Evolutionary conservation across 2,888 invertebrate species (phyloP), one percentile per base, ranked within the genome.

Genomic region (Tyria jacobaeae): DNA sequence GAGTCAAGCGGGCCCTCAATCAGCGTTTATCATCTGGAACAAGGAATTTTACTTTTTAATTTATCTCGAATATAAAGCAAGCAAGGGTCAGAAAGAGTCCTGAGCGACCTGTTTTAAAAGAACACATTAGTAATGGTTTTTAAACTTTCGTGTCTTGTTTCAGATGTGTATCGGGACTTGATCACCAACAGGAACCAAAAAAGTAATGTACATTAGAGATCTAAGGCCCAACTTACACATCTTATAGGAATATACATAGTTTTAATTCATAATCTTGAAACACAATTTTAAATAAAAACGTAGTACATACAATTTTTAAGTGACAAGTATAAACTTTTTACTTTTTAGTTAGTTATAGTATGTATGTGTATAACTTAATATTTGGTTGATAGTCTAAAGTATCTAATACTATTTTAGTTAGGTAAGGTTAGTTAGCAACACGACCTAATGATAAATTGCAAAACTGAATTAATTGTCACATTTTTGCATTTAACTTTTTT

Each of bases 21-120:
- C 93, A 83, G 92, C 91, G 82, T 90, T 93, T 82, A 93, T 75
- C 81, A 93, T 92, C 93, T 94, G 93, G 91, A 94, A 94, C 93
- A 94, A 94, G 88, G 82, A 93, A 92, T 89, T 88, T 89, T 84
- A 89, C 87, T 89, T 82, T 89, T 91, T 88, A 90, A 86, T 86
- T 85, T 82, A 74, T 61, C 64, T 81, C 78, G 75, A 68, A 74
- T 84, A 76, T 76, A 70, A 56, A 24, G 47, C 63, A 70, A 73
- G 76, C 75, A 83, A 82, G 79, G 80, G 81, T 83, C 73, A 76
- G 68, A 75, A 75, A 75, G 84, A 87, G 79, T 87, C 91, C 92
- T 92, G 93, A 94, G 93, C 93, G 93, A 93, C 92, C 92, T 89
- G 87, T 66, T 73, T 65, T 31, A 68, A 68, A 39, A 68, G 65